Conservation (phyloP, 2,797 vertebrate genomes). For the Percopsis omiscomaycus region DNA sequence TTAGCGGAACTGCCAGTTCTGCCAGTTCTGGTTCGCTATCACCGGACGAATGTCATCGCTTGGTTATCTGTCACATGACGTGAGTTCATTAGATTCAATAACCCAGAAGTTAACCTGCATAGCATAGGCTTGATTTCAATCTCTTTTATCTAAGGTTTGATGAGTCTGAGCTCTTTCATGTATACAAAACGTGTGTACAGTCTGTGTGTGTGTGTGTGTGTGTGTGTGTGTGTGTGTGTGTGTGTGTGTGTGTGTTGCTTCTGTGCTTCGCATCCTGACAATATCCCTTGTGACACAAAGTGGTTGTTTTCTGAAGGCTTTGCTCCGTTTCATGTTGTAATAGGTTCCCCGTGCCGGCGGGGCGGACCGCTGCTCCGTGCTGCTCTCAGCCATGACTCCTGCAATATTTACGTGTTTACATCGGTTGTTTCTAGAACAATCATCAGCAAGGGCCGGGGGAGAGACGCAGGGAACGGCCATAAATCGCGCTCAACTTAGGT, state of each 20-base stretch:
- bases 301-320: constrained; percentile 63
- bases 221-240: constrained; percentile 39
- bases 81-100: constrained; percentile 27
- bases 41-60: neutral
- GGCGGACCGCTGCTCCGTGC: constrained; percentile 45
- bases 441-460: constrained; percentile 69
- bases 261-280: constrained; percentile 58
- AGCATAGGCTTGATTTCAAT: constrained; percentile 34
- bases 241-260: constrained; percentile 43
- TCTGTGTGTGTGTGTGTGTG: constrained; percentile 2
- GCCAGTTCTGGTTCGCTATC: constrained; percentile 10
- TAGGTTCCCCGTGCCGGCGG: constrained; percentile 58
- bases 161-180: constrained; percentile 8
- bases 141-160: constrained; percentile 30
- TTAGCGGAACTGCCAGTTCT: neutral
- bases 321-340: constrained; percentile 66
- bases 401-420: constrained; percentile 83
- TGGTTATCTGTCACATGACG: constrained; percentile 6
- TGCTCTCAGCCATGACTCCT: constrained; percentile 69
- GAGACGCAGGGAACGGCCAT: constrained; percentile 59
- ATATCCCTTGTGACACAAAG: constrained; percentile 68
- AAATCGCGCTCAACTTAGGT: constrained; percentile 76
- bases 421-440: constrained; percentile 84
- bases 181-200: neutral
- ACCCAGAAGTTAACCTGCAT: constrained; percentile 16